phyloP scores from a whole-genome alignment of 37 sponge, comb jelly and placozoan genomes.

The Theonella swinhoei region DNA sequence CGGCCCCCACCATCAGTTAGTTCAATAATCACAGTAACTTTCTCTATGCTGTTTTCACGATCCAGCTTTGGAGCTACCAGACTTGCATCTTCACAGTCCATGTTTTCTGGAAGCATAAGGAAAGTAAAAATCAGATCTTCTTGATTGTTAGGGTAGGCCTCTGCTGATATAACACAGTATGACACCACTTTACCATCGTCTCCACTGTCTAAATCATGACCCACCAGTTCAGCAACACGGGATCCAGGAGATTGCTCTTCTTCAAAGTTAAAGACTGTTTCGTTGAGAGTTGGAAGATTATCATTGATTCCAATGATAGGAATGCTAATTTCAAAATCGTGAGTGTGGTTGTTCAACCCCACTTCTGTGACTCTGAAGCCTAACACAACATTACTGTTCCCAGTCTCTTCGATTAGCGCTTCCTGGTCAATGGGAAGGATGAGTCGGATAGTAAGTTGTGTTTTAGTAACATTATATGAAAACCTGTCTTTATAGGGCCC shows the following conservation, averaged over 20 bases:
- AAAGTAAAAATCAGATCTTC: too few species aligned
- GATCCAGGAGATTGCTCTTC: neutral
- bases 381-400: neutral
- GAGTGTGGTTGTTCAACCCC: neutral
- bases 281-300: conserved; percentile 12
- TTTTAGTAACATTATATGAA: too few species aligned
- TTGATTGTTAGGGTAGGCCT: neutral
- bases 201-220: conserved; percentile 18
- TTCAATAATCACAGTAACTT: conserved; percentile 6
- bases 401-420: neutral
- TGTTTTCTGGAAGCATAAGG: too few species aligned
- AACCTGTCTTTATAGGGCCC: too few species aligned
- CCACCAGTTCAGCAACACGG: neutral
- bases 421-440: neutral
- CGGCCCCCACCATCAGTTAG: conserved; percentile 28
- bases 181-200: conserved; percentile 6
- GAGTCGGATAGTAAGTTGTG: too few species aligned
- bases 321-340: neutral
- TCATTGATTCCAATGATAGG: conserved; percentile 31
- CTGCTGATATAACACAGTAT: conserved; percentile 1
- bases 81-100: neutral
- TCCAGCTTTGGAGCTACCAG: neutral
- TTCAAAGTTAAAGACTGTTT: neutral
- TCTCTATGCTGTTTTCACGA: conserved; percentile 4
- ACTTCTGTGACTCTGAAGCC: neutral